Evolutionary conservation across 2,888 invertebrate species (phyloP), one percentile per base, ranked within the genome.

Genomic region (Chrysolina haemoptera): DNA sequence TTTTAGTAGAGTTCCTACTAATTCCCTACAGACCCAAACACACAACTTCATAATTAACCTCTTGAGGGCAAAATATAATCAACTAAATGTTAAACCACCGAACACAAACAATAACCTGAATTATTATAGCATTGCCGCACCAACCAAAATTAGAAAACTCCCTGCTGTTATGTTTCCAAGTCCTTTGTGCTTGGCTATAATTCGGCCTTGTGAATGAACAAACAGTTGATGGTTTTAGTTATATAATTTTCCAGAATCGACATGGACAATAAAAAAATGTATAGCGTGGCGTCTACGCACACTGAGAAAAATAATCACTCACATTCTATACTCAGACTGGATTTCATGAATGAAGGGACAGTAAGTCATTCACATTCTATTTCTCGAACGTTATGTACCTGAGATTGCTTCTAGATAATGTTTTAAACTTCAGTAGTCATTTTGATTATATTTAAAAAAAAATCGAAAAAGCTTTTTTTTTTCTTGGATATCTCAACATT

Each of bases 21-120:
- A 62, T 69, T 62, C 59, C 62, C 68, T 22, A 27, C 68, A 69
- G 68, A 69, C 41, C 59, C 41, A 43, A 62, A 69, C 27, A 69
- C 41, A 69, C 55, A 69, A 55, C 68, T 69, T 69, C 68, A 55
- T 69, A 69, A 69, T 59, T 46, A 69, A 69, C 62, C 68, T 69
- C 68, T 69, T 69, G 14, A 62, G 68, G 68, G 68, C 68, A 27
- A 69, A 69, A 69, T 62, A 27, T 69, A 62, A 69, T 69, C 43
- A 69, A 69, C 68, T 69, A 27, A 27, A 69, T 69, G 46, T 41
- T 41, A 62, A 62, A 69, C 62, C 48, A 59, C 22, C 62, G 62
- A 69, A 69, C 68, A 69, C 68, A 69, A 62, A 69, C 68, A 69
- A 69, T 69, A 69, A 59, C 27, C 68, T 59, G 46, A 69, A 69